These are phyloP conservation scores for Muntiacus muntjak DNA, from an alignment of 2,113 vertebrate species.

Conservation along the genomic window DNA sequence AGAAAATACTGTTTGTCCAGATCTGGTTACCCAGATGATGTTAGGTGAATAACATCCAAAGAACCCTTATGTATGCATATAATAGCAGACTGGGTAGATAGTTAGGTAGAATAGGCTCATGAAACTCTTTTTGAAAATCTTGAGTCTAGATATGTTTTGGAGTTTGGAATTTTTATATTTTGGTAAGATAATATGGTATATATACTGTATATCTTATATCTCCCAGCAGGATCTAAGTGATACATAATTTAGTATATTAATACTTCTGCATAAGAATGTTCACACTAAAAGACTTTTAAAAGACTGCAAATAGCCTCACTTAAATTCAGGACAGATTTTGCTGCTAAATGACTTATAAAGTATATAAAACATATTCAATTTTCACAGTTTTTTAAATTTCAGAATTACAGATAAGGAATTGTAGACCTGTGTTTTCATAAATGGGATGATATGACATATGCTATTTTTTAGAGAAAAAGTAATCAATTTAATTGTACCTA, in stretches of 20 bases:
- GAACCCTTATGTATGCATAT: neutral
- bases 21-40: neutral
- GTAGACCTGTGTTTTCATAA: neutral
- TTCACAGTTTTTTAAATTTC: neutral
- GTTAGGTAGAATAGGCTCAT: neutral
- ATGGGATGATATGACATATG: neutral
- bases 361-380: neutral
- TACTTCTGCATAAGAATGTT: neutral
- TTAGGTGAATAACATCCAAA: neutral
- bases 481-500: neutral
- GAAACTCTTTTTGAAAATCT: neutral
- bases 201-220: neutral
- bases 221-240: neutral
- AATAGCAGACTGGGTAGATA: neutral
- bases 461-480: neutral
- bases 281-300: neutral
- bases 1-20: neutral
- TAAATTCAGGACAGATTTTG: neutral
- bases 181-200: neutral
- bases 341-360: neutral
- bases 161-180: constrained; percentile 19
- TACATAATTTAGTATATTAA: neutral
- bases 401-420: neutral
- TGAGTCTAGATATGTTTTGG: neutral
- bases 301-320: neutral